These are phyloP conservation scores for Bathynomus jamesi DNA, from an alignment of 1,140 invertebrate species.

Conservation along the genomic window DNA sequence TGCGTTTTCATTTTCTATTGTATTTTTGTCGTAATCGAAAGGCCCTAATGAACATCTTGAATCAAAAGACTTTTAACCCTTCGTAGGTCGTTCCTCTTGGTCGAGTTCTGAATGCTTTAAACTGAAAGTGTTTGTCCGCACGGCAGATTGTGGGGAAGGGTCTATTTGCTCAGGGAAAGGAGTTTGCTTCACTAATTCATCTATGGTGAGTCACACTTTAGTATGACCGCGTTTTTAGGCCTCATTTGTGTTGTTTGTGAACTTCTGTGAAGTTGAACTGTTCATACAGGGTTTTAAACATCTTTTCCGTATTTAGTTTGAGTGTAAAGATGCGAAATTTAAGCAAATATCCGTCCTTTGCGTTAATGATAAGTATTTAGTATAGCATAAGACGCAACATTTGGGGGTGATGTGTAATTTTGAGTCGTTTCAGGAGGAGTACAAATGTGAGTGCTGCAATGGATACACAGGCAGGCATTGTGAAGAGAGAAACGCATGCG, in stretches of 20 bases:
- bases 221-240: neutral
- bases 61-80: too few species aligned
- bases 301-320: neutral
- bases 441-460: slow-evolving; percentile 45
- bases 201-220: slow-evolving; percentile 53
- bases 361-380: too few species aligned
- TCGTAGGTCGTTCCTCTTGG: slow-evolving; percentile 32
- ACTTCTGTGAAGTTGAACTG: neutral
- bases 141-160: slow-evolving; percentile 62
- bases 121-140: slow-evolving; percentile 60
- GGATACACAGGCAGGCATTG: slow-evolving; percentile 49
- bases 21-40: too few species aligned
- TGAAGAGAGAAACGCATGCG: slow-evolving; percentile 47
- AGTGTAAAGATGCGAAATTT: too few species aligned
- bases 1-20: neutral
- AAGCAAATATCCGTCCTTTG: too few species aligned
- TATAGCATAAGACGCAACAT: too few species aligned
- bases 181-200: slow-evolving; percentile 59
- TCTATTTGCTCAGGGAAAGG: slow-evolving; percentile 62
- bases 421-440: too few species aligned
- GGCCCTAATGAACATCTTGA: too few species aligned
- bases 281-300: neutral
- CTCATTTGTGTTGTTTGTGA: too few species aligned
- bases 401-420: too few species aligned
- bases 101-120: slow-evolving; percentile 49